These are phyloP conservation scores for Oceanodroma leucorhoa DNA, from an alignment of 2,797 vertebrate species.

Conservation along the genomic window DNA sequence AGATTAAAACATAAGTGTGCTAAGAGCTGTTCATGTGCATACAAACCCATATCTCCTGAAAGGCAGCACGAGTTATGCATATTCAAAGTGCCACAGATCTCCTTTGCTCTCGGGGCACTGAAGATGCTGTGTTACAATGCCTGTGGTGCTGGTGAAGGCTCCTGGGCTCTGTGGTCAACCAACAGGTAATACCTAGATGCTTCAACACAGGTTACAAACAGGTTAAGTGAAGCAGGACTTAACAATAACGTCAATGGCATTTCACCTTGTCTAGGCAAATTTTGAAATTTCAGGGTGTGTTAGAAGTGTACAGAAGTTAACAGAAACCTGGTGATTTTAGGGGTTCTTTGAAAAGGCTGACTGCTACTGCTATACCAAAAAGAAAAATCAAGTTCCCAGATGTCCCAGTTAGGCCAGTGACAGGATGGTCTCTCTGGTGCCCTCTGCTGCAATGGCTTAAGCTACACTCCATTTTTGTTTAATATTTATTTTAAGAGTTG, in stretches of 20 bases:
- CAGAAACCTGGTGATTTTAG: background rate
- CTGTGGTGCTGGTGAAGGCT: background rate
- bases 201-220: background rate
- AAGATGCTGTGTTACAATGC: background rate
- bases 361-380: background rate
- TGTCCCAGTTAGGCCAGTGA: background rate
- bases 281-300: background rate
- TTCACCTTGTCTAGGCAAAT: background rate
- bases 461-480: background rate
- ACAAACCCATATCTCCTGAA: background rate
- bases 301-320: background rate
- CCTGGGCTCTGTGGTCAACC: background rate
- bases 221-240: background rate
- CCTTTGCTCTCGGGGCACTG: fast-evolving
- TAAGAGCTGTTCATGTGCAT: background rate
- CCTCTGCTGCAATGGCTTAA: background rate
- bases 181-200: background rate
- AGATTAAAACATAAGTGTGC: background rate
- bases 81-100: background rate
- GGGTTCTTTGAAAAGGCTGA: background rate
- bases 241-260: background rate
- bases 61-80: fast-evolving
- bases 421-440: background rate
- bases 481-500: background rate
- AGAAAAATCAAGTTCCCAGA: background rate